phyloP scores from a whole-genome alignment of 2,888 invertebrate species.

The Pecten maximus region DNA sequence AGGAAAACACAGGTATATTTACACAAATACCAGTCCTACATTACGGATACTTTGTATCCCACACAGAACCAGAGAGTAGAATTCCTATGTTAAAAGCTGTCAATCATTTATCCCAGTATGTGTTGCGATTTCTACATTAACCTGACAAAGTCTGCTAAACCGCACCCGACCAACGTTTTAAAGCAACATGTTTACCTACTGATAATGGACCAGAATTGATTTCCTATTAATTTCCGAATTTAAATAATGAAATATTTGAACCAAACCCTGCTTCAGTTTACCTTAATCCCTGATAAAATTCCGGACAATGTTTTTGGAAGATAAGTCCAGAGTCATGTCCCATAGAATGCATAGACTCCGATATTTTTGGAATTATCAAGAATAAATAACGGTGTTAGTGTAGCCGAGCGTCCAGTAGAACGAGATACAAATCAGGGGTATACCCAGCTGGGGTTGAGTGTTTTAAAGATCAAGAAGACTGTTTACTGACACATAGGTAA shows the following conservation, averaged over 20 bases:
- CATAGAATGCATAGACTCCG: background rate
- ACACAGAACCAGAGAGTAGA: background rate
- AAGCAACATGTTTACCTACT: background rate
- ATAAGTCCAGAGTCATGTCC: background rate
- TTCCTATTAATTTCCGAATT: background rate
- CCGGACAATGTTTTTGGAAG: conserved; percentile 5
- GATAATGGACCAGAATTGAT: background rate
- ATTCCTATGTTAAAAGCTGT: background rate
- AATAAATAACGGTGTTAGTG: background rate
- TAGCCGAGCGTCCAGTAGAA: background rate
- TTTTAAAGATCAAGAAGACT: background rate
- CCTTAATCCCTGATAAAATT: conserved; percentile 3
- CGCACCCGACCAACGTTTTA: background rate
- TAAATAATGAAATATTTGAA: background rate
- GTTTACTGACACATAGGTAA: conserved; percentile 9
- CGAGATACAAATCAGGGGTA: background rate
- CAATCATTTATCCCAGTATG: background rate
- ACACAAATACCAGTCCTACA: background rate
- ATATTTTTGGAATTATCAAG: background rate
- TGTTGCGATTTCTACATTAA: background rate
- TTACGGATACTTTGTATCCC: background rate
- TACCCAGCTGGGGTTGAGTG: background rate
- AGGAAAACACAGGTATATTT: background rate
- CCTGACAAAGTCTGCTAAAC: background rate
- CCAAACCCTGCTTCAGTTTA: background rate